Percentiles rank a stretch among this genome's conserved stretches.
phyloP scores from a whole-genome alignment of 2,113 vertebrate genomes.

The Oreochromis spilurus region DNA sequence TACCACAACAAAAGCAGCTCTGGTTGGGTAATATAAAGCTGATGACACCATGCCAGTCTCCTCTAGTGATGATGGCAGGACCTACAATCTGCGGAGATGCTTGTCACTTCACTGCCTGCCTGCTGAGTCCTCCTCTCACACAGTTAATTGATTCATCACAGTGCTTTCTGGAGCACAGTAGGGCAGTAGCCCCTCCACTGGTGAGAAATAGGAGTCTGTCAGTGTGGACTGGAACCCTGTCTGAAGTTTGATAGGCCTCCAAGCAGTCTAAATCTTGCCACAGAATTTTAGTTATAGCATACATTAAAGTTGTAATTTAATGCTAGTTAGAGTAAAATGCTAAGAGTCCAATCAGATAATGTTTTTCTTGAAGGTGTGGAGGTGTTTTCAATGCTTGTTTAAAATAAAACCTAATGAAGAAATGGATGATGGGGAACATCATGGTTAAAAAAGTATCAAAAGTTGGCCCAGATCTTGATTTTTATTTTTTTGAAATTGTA shows the following conservation, averaged over 20 bases:
- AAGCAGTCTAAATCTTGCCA: constrained; percentile 1
- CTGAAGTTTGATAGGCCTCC: constrained; percentile 37
- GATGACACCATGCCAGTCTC: constrained; percentile 47
- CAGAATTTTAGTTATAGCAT: neutral
- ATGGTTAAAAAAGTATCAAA: neutral
- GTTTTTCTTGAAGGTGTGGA: neutral
- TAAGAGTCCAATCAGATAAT: neutral
- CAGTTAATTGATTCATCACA: constrained; percentile 70
- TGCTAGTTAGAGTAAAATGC: neutral
- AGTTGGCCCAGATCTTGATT: neutral
- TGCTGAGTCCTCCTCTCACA: neutral
- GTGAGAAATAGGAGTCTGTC: constrained; percentile 42
- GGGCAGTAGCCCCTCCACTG: constrained; percentile 44
- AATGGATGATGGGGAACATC: neutral
- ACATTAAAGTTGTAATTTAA: neutral
- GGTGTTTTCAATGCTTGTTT: neutral
- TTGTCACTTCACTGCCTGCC: constrained; percentile 36
- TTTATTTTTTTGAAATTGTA: neutral
- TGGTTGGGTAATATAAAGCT: neutral
- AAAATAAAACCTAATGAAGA: neutral
- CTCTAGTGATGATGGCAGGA: constrained; percentile 51
- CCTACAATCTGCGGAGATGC: constrained; percentile 45
- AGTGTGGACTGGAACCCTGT: neutral
- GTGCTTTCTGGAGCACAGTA: constrained; percentile 41
- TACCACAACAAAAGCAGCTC: neutral